Evolutionary conservation across 2,797 vertebrate genomes (phyloP).

Genomic region (Tinamus major): DNA sequence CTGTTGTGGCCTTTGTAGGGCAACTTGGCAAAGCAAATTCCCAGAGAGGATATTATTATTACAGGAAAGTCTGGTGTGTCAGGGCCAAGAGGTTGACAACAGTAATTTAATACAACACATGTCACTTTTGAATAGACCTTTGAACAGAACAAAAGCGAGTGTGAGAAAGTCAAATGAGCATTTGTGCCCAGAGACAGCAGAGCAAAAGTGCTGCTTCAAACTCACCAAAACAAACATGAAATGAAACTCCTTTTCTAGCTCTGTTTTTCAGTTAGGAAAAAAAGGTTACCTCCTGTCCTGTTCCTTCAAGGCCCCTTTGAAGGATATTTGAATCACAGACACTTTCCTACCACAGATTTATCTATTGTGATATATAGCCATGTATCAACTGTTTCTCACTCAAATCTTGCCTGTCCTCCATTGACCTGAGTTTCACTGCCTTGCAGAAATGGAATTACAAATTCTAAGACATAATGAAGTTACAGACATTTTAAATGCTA

Average conservation of each 20-base stretch:
- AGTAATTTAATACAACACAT: constrained; percentile 17
- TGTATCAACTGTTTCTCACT: not conserved
- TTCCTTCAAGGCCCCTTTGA: not conserved
- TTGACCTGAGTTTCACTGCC: not conserved
- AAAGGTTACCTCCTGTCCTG: not conserved
- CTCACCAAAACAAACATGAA: not conserved
- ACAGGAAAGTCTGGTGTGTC: not conserved
- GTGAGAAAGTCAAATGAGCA: not conserved
- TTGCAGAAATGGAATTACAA: not conserved
- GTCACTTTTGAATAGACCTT: not conserved
- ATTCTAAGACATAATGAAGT: not conserved
- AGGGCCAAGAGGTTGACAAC: not conserved
- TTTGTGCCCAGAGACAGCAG: not conserved
- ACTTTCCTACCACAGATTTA: not conserved
- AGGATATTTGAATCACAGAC: not conserved
- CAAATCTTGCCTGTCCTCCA: not conserved
- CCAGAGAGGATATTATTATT: not conserved
- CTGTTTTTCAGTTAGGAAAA: not conserved
- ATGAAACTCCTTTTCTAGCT: not conserved
- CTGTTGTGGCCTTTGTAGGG: not conserved
- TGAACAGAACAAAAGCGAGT: not conserved
- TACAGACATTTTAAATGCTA: not conserved
- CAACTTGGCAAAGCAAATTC: not conserved
- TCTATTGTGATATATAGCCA: not conserved
- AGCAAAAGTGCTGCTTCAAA: not conserved